A percentile compares a stretch with the other conserved stretches of the same genome.
Conservation (phyloP, 2,797 vertebrate genomes). For the Tragopan temminckii region DNA sequence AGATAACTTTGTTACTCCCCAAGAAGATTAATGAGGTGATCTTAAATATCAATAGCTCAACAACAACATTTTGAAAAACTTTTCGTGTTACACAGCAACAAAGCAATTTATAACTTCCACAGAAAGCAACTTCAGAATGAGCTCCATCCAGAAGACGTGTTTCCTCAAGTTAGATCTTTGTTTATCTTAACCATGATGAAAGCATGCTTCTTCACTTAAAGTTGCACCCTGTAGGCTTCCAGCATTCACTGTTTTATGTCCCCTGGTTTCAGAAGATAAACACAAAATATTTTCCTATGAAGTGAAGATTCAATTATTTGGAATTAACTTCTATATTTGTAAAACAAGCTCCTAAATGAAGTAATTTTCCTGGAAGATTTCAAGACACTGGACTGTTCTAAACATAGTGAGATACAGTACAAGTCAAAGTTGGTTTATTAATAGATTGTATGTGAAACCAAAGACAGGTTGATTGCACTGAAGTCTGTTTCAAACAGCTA, state of each 20-base stretch:
- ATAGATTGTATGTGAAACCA: background rate
- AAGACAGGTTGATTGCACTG: slow-evolving; percentile 13
- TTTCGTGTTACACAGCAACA: slow-evolving; percentile 65
- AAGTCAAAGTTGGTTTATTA: slow-evolving; percentile 6
- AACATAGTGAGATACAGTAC: slow-evolving; percentile 24
- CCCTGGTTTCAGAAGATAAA: slow-evolving; percentile 67
- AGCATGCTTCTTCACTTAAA: slow-evolving; percentile 30
- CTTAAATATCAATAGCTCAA: slow-evolving; percentile 74
- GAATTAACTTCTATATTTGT: slow-evolving; percentile 68
- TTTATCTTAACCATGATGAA: slow-evolving; percentile 76
- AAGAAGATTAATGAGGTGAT: slow-evolving; percentile 79
- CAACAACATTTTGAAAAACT: slow-evolving; percentile 69
- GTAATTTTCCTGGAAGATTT: background rate
- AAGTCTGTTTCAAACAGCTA: slow-evolving; percentile 24
- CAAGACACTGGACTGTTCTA: slow-evolving; percentile 6
- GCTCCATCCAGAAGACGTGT: slow-evolving; percentile 42
- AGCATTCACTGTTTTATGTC: slow-evolving; percentile 54
- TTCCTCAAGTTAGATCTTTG: slow-evolving; percentile 69
- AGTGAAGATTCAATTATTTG: slow-evolving; percentile 49
- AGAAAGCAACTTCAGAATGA: slow-evolving; percentile 28
- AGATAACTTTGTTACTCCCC: slow-evolving; percentile 72
- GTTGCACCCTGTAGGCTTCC: slow-evolving; percentile 31
- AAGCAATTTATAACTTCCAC: slow-evolving; percentile 69
- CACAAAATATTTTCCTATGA: slow-evolving; percentile 61
- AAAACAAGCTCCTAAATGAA: slow-evolving; percentile 14